Evolutionary conservation across 1,140 invertebrate species (phyloP), one percentile per base, ranked within the genome.

Genomic region (Cylas formicarius): DNA sequence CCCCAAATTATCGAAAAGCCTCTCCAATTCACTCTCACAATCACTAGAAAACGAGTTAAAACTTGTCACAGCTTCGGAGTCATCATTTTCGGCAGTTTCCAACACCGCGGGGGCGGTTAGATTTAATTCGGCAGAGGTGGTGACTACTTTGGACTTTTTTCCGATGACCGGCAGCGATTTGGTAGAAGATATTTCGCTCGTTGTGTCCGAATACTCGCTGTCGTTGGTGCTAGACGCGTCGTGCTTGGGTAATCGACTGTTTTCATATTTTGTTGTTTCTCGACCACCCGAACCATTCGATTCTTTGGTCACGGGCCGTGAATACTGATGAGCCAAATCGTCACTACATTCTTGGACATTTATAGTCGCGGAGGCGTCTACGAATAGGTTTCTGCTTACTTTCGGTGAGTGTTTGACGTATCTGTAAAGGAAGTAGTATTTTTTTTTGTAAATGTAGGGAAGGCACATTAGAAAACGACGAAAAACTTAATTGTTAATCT

Each of bases 351-450:
- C 45, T 35, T 55, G 53, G 42, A 40, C 31, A 29, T 51, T 53
- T 42, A 44, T 38, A 21, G 24, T 42, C 11, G 46, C 56, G 44
- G 64, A 63, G 37, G n/a, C n/a, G n/a, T n/a, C n/a, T n/a, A n/a
- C n/a, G n/a, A n/a, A n/a, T n/a, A 66, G 52, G 56, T 60, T 64
- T 52, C 61, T 57, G 49, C 48, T 65, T 18, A 64, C 61, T 57
- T 56, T 63, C 7, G 55, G 55, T 36, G 55, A 55, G 49, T 57
- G 18, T 38, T 57, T 59, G 10, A 43, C 38, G 45, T 35, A 59
- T 11, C 48, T 42, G 23, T 33, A 36, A 44, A 16, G 10, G 29
- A n/a, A 20, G 26, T n/a, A n/a, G n/a, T 9, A 26, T 26, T 39
- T 39, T 26, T 22, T 10, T 27, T 18, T 23, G 17, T n/a, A n/a